Conservation (phyloP, 2,113 vertebrate species). For the Grantiella picta region DNA sequence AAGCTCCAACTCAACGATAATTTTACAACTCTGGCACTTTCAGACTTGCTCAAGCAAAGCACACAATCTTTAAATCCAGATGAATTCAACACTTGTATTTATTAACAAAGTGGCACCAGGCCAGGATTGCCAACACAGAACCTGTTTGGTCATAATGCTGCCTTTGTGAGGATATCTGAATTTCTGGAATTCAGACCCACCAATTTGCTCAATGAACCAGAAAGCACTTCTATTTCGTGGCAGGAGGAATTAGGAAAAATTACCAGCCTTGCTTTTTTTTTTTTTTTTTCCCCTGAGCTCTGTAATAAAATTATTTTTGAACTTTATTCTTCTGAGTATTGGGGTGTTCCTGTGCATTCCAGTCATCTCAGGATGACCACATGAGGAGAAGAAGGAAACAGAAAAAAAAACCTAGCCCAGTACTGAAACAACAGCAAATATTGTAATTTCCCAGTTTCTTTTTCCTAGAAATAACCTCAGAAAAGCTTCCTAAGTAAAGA, state of each 20-base stretch:
- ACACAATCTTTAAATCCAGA: slow-evolving; percentile 58
- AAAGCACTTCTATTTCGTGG: slow-evolving; percentile 30
- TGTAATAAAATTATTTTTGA: slow-evolving; percentile 26
- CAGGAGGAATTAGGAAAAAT: slow-evolving; percentile 33
- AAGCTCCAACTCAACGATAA: background rate
- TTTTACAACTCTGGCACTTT: slow-evolving; percentile 47
- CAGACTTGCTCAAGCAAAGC: slow-evolving; percentile 63
- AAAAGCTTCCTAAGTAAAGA: background rate
- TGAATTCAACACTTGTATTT: slow-evolving; percentile 60
- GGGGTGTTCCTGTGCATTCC: slow-evolving; percentile 1
- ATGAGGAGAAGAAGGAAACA: background rate
- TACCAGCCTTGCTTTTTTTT: background rate
- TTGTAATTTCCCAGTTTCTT: slow-evolving; percentile 8
- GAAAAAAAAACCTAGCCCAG: background rate
- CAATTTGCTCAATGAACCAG: slow-evolving; percentile 34
- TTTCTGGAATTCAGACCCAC: slow-evolving; percentile 26
- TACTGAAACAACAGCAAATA: slow-evolving; percentile 12
- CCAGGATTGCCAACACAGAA: slow-evolving; percentile 18
- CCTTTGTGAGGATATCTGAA: slow-evolving; percentile 3
- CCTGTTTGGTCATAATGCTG: background rate
- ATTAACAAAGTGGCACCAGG: slow-evolving; percentile 44
- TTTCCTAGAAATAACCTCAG: slow-evolving; percentile 21
- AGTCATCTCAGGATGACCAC: background rate
- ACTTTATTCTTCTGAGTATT: background rate
- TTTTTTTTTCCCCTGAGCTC: background rate